These are phyloP conservation scores for Microtus oregoni DNA, from an alignment of 2,113 vertebrate genomes.

Conservation along the genomic window DNA sequence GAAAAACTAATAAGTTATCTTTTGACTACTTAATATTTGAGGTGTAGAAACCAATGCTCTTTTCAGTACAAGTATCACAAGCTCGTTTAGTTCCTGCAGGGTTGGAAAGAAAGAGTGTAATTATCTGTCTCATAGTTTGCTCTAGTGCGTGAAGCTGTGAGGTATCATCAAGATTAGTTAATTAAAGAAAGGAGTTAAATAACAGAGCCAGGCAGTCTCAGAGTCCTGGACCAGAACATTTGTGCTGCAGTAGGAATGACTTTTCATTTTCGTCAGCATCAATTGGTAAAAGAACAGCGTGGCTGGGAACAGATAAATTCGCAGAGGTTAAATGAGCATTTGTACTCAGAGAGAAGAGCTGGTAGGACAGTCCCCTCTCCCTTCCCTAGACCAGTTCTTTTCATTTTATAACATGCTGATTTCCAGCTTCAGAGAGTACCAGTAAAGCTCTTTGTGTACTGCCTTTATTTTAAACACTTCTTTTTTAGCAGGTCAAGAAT, in stretches of 20 bases:
- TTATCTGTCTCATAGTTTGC: neutral
- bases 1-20: constrained; percentile 34
- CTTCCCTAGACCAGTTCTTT: neutral
- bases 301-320: neutral
- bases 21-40: constrained; percentile 7
- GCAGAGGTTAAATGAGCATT: neutral
- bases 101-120: neutral
- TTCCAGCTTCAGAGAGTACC: neutral
- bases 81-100: constrained; percentile 20
- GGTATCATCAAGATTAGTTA: neutral
- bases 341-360: neutral
- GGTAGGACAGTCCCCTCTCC: neutral
- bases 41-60: neutral
- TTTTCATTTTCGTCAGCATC: neutral
- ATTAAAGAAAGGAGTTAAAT: neutral
- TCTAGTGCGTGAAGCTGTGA: neutral
- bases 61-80: neutral
- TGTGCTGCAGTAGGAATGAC: neutral
- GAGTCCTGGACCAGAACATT: neutral
- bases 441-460: neutral
- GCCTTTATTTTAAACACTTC: neutral
- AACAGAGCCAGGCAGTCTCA: neutral
- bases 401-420: neutral
- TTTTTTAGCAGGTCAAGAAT: neutral
- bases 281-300: neutral